Conservation (phyloP, 2,888 invertebrate species). For the Aporophyla nigra region DNA sequence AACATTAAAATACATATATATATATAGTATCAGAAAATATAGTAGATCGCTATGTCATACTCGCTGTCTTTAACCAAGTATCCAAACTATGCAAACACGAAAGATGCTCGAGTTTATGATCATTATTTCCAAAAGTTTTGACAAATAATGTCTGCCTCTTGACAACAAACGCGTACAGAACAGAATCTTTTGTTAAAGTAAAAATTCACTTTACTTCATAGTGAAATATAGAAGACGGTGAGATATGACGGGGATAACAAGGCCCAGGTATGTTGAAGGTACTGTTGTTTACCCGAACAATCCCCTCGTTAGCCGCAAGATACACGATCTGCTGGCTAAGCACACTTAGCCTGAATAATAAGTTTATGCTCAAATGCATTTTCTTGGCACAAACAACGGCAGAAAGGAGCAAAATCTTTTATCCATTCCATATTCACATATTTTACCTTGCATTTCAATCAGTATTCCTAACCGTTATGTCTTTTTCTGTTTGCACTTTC, state of each 20-base stretch:
- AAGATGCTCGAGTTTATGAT: background rate
- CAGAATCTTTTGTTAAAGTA: conserved; percentile 1
- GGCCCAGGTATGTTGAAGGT: conserved; percentile 1
- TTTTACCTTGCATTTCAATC: conserved; percentile 43
- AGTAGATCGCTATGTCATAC: background rate
- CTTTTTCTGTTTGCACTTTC: conserved; percentile 32
- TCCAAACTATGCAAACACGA: background rate
- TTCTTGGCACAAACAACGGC: conserved; percentile 33
- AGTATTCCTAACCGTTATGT: conserved; percentile 7
- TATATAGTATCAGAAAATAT: too few species aligned
- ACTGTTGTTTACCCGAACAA: conserved; percentile 41
- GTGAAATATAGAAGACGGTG: background rate
- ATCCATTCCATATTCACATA: conserved; percentile 44
- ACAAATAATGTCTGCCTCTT: conserved; percentile 1
- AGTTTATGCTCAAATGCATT: conserved; percentile 51
- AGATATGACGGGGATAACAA: conserved; percentile 16
- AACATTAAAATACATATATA: too few species aligned
- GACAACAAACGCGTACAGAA: background rate
- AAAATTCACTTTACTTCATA: conserved; percentile 4
- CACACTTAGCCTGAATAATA: conserved; percentile 33
- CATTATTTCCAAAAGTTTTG: conserved; percentile 1
- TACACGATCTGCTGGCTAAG: conserved; percentile 28
- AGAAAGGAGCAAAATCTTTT: conserved; percentile 38
- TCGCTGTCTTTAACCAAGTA: background rate
- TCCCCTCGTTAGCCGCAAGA: conserved; percentile 47